Conservation (phyloP, 30 jellyfish, hydroid and myxozoan species). For the Hydractinia echinata region DNA sequence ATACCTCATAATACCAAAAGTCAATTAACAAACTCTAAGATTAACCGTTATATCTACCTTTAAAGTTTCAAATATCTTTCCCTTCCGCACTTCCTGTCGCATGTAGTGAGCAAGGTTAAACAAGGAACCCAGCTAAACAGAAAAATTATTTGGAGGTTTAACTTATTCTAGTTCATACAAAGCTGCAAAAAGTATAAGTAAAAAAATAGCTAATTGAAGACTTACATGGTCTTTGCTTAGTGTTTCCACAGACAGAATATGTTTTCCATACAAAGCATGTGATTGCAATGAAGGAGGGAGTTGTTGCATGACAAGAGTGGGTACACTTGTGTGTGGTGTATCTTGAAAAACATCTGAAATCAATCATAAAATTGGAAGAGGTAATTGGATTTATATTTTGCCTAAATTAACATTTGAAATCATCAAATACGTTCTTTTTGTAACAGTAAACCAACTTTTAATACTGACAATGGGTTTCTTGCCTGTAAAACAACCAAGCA, state of each 20-base stretch:
- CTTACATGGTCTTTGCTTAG: constrained; percentile 70
- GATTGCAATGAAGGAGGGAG: constrained; percentile 38
- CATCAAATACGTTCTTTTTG: no score
- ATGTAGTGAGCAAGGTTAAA: constrained; percentile 84
- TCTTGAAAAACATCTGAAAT: no score
- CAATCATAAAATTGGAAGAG: no score
- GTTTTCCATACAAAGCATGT: constrained; percentile 64
- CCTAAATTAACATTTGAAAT: no score
- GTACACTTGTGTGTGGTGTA: no score
- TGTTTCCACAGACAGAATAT: constrained; percentile 59
- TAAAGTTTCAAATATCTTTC: constrained; percentile 50
- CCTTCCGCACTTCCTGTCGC: constrained; percentile 57
- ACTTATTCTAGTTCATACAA: background rate
- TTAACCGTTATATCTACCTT: constrained; percentile 44
- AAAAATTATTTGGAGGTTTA: background rate
- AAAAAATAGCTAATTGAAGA: background rate
- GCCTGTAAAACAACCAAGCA: no score
- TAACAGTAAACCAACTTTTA: no score
- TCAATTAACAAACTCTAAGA: background rate
- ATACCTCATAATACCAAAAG: background rate
- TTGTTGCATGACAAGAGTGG: background rate
- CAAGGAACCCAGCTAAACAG: constrained; percentile 54
- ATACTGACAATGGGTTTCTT: no score
- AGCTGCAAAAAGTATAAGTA: background rate
- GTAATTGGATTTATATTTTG: no score